Base-by-base conservation (phyloP, 2,888 invertebrate genomes). In the Cephus rjabovi region DNA sequence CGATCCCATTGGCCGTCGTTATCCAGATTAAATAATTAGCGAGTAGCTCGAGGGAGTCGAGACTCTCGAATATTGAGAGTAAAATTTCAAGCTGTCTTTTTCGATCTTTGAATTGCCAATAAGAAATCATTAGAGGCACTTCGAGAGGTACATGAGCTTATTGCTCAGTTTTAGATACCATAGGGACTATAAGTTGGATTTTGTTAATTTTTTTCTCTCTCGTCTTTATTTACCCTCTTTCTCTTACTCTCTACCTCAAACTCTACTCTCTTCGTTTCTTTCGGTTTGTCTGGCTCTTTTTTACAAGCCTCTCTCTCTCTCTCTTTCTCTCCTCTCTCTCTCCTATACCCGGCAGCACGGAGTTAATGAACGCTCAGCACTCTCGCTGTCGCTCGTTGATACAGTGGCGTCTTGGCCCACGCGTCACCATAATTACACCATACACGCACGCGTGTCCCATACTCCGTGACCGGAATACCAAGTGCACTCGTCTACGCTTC, bases 391-490 rank as follows among this genome's bases (percentile, higher is more conserved):
- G 75, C 81, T 79, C 81, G 86, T 85, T 86, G 87, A 87, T 88
- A 85, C 86, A 83, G 86, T 85, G 85, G 89, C 87, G 85, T 89
- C 87, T 86, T 90, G 84, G 88, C 87, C 89, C 87, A 89, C 88
- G 89, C 89, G 89, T 89, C 88, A 83, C 86, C 87, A 83, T 89
- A 89, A 91, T 90, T 89, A 89, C 89, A 83, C 82, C 85, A 86
- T 87, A 84, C 86, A 88, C 88, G 87, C 88, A 87, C 87, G 87
- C 87, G 87, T 87, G 89, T 86, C 86, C 85, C 82, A 85, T 84
- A 85, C 84, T 86, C 84, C 89, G 88, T 90, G 89, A 88, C 88
- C 85, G 81, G 87, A 87, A 85, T 89, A 73, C 76, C 80, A 81
- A 81, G 81, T 74, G 74, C 77, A 79, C 74, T 73, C 76, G 56